Evolutionary conservation across 2,888 invertebrate species (phyloP).

Genomic region (Argyresthia albistria): DNA sequence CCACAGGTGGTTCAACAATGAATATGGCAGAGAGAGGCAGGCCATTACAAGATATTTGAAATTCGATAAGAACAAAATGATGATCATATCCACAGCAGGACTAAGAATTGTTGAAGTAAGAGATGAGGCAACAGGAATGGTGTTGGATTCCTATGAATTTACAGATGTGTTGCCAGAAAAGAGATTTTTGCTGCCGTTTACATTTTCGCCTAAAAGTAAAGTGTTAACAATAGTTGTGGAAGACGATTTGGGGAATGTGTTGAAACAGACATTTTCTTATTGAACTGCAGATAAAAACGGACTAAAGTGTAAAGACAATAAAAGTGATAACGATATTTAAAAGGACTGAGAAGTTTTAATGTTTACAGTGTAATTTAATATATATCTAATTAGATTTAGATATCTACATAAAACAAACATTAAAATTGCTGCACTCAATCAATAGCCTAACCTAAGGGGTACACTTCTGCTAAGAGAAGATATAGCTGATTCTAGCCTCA

Average conservation of each 20-base stretch:
- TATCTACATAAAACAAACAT: background rate
- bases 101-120: constrained; percentile 78
- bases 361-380: no score
- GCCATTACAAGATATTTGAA: constrained; percentile 64
- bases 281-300: constrained; percentile 20
- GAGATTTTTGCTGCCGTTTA: constrained; percentile 70
- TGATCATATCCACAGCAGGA: constrained; percentile 75
- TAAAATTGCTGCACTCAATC: no score
- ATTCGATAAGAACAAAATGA: constrained; percentile 70
- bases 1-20: constrained; percentile 74
- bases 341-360: background rate
- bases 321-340: constrained; percentile 20
- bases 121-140: constrained; percentile 72
- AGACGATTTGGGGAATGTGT: constrained; percentile 77
- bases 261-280: constrained; percentile 75
- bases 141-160: constrained; percentile 76
- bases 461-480: background rate
- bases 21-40: constrained; percentile 67
- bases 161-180: constrained; percentile 69
- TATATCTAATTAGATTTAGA: no score
- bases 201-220: constrained; percentile 58
- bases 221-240: constrained; percentile 75
- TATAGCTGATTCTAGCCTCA: constrained; percentile 7
- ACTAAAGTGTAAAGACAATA: constrained; percentile 40
- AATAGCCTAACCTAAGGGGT: no score